Evolutionary conservation across 1,140 invertebrate genomes (phyloP).

Genomic region (Tenebrio molitor): DNA sequence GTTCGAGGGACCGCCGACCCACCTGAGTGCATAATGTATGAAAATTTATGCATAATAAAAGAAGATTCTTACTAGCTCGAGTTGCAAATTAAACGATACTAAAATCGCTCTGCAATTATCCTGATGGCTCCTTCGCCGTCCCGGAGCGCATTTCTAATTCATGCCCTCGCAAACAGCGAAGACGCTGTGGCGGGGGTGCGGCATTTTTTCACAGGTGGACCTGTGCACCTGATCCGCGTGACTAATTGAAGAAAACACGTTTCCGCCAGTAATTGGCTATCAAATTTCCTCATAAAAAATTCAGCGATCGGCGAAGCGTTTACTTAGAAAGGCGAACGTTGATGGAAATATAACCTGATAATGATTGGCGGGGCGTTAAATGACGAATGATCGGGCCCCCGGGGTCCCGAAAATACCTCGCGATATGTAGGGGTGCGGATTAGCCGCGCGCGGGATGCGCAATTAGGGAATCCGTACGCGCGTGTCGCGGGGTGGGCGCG

Average conservation of each 20-base stretch:
- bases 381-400: conserved; percentile 48
- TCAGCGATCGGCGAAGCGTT: conserved; percentile 41
- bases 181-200: no score
- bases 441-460: background rate
- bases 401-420: conserved; percentile 10
- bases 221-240: no score
- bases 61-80: conserved; percentile 28
- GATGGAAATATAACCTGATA: conserved; percentile 54
- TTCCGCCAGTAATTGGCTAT: conserved; percentile 21
- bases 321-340: conserved; percentile 28
- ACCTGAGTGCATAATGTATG: conserved; percentile 39
- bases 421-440: background rate
- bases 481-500: conserved; percentile 3
- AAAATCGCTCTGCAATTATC: conserved; percentile 24
- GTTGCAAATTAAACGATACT: conserved; percentile 21
- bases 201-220: no score
- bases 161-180: no score
- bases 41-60: conserved; percentile 44
- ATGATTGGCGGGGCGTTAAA: conserved; percentile 52
- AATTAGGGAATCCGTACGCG: conserved; percentile 4
- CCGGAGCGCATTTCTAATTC: no score
- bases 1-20: background rate
- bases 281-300: conserved; percentile 28
- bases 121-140: conserved; percentile 5
- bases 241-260: conserved; percentile 24